phyloP scores from a whole-genome alignment of 2,113 vertebrate genomes.

The Poeciliopsis turrubarensis region DNA sequence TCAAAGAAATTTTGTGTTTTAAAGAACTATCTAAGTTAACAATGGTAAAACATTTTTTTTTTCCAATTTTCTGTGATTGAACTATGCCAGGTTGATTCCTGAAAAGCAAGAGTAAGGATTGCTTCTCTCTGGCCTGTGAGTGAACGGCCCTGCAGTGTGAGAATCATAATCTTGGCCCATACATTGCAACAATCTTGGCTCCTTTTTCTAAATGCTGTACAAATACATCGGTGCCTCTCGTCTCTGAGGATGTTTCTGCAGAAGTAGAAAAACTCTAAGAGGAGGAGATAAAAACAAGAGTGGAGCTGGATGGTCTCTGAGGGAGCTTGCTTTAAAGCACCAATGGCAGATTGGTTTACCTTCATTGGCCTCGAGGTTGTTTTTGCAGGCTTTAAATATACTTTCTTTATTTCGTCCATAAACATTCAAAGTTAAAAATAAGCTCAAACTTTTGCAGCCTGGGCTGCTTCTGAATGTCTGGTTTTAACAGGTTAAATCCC shows the following conservation, averaged over 20 bases:
- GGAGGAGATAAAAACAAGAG: slow-evolving; percentile 30
- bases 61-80: slow-evolving; percentile 4
- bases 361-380: slow-evolving; percentile 44
- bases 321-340: slow-evolving; percentile 55
- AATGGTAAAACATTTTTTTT: not conserved
- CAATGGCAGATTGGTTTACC: slow-evolving; percentile 39
- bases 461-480: slow-evolving; percentile 16
- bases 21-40: too few species aligned
- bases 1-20: too few species aligned
- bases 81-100: slow-evolving; percentile 15
- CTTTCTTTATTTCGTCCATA: slow-evolving; percentile 59
- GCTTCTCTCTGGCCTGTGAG: slow-evolving; percentile 44
- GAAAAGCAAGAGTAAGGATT: slow-evolving; percentile 40
- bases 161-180: slow-evolving; percentile 62
- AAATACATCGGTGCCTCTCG: slow-evolving; percentile 61
- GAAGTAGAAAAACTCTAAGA: slow-evolving; percentile 29
- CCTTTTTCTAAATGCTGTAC: slow-evolving; percentile 35
- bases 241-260: slow-evolving; percentile 50
- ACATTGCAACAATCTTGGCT: slow-evolving; percentile 51
- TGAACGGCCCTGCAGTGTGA: slow-evolving; percentile 65
- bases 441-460: slow-evolving; percentile 26
- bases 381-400: slow-evolving; percentile 52
- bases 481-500: slow-evolving; percentile 32
- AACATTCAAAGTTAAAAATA: slow-evolving; percentile 63
- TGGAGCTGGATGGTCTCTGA: slow-evolving; percentile 29